Evolutionary conservation across 1,140 invertebrate genomes (phyloP).

Genomic region (Meloidogyne chitwoodi): DNA sequence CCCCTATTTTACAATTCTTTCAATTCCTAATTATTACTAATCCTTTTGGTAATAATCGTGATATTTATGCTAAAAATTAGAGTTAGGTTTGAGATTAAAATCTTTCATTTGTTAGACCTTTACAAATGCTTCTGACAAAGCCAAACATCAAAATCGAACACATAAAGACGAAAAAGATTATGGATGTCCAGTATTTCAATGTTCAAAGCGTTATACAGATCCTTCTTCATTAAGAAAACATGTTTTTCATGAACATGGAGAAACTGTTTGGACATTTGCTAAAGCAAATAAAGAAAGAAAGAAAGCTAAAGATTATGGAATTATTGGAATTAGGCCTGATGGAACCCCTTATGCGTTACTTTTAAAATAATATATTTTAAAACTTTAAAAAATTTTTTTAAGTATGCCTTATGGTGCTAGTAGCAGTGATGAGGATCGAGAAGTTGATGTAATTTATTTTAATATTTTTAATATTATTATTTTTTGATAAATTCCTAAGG

Average conservation of each 20-base stretch:
- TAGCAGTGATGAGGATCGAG: conserved; percentile 16
- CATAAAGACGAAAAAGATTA: conserved; percentile 77
- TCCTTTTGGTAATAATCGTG: too few species aligned
- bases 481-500: too few species aligned
- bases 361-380: too few species aligned
- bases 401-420: background rate
- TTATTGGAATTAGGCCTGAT: conserved; percentile 11
- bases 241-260: conserved; percentile 95
- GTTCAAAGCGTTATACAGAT: conserved; percentile 92
- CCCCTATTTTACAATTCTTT: too few species aligned
- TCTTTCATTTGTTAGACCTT: too few species aligned
- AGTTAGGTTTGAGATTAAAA: too few species aligned
- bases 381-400: too few species aligned
- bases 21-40: too few species aligned
- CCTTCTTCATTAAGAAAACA: conserved; percentile 91
- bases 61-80: too few species aligned
- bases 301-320: conserved; percentile 6
- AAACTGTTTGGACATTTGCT: conserved; percentile 58
- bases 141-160: conserved; percentile 89
- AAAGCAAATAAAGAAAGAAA: conserved; percentile 18
- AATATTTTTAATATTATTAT: too few species aligned
- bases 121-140: conserved; percentile 93
- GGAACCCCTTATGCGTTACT: conserved; percentile 15
- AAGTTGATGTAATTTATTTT: conserved; percentile 11
- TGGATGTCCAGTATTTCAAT: conserved; percentile 90